phyloP scores from a whole-genome alignment of 2,888 invertebrate genomes.

The Nomada hirtipes region DNA sequence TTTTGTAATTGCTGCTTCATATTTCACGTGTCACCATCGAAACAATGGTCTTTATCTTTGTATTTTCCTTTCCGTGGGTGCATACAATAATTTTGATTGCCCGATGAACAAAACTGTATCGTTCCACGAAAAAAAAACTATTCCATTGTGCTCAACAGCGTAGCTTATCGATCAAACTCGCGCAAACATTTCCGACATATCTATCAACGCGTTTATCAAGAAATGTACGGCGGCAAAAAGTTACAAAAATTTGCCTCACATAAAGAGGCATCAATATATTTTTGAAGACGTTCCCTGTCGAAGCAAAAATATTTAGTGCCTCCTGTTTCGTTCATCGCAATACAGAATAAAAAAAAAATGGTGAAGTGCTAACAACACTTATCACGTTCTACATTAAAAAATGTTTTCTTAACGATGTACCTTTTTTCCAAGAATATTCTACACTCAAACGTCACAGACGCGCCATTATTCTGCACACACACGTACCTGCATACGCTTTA shows the following conservation, averaged over 20 bases:
- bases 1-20: not conserved
- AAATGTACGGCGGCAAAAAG: not conserved
- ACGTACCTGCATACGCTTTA: too few relatives aligned
- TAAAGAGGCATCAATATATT: slow-evolving; percentile 16
- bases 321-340: too few relatives aligned
- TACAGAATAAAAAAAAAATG: too few relatives aligned
- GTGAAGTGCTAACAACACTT: too few relatives aligned
- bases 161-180: not conserved
- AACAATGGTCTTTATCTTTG: not conserved
- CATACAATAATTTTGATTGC: not conserved
- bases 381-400: too few relatives aligned
- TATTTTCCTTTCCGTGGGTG: not conserved
- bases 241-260: slow-evolving; percentile 21
- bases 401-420: too few relatives aligned
- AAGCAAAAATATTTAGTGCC: not conserved
- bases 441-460: too few relatives aligned
- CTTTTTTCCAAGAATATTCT: too few relatives aligned
- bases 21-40: not conserved
- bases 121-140: not conserved
- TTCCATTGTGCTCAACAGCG: not conserved
- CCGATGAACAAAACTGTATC: not conserved
- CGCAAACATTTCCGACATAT: not conserved
- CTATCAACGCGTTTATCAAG: not conserved
- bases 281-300: too few relatives aligned
- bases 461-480: too few relatives aligned